Evolutionary conservation across 2,113 vertebrate species (phyloP).

Genomic region (Aspiorhynchus laticeps): DNA sequence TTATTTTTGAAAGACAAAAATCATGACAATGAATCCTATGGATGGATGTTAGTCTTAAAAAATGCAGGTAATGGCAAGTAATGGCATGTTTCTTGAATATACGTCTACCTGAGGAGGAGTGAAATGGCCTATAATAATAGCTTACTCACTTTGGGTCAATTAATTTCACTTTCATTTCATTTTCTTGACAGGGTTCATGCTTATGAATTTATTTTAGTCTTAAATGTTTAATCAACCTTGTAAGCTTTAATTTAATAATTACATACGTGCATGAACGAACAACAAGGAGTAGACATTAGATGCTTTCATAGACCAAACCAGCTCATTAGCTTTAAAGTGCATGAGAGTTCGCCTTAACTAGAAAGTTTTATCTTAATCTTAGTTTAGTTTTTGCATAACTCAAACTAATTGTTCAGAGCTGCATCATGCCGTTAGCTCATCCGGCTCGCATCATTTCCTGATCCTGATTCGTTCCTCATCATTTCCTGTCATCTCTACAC

Average conservation of each 20-base stretch:
- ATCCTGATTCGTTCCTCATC: neutral
- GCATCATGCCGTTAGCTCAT: constrained; percentile 1
- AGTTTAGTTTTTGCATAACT: neutral
- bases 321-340: constrained; percentile 21
- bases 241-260: constrained; percentile 51
- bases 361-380: constrained; percentile 16
- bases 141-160: constrained; percentile 20
- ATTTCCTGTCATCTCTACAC: neutral
- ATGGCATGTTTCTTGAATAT: constrained; percentile 1
- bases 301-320: constrained; percentile 44
- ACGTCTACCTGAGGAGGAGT: neutral
- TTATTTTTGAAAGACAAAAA: neutral
- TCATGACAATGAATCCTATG: neutral
- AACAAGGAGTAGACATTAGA: constrained; percentile 45
- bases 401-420: neutral
- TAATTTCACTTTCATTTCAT: constrained; percentile 38
- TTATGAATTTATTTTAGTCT: constrained; percentile 36
- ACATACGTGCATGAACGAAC: constrained; percentile 28
- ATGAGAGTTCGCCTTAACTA: neutral
- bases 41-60: neutral
- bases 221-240: constrained; percentile 51
- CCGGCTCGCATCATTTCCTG: neutral
- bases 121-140: constrained; percentile 46
- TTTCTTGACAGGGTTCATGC: constrained; percentile 37
- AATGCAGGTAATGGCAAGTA: neutral